These are phyloP conservation scores for Cercopithecus mitis DNA, from an alignment of 2,797 vertebrate species.

Conservation along the genomic window DNA sequence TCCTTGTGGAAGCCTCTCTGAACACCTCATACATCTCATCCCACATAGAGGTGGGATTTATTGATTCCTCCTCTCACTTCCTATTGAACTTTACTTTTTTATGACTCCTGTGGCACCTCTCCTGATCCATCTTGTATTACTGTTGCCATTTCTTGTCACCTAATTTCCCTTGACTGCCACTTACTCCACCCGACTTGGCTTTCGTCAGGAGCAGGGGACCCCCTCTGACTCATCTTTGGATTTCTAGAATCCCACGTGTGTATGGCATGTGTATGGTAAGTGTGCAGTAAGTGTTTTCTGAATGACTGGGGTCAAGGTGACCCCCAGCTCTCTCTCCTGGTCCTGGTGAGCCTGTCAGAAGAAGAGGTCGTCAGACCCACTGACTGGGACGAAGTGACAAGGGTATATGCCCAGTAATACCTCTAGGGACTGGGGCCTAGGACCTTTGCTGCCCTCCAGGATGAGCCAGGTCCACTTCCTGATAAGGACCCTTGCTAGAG, in stretches of 20 bases:
- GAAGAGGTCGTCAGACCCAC: not conserved
- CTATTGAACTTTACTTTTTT: not conserved
- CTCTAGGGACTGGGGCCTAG: not conserved
- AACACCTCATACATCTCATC: too few relatives aligned
- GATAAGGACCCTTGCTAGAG: not conserved
- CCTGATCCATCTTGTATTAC: not conserved
- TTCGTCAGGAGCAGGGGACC: not conserved
- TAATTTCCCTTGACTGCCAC: not conserved
- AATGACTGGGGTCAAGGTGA: not conserved
- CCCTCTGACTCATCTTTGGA: not conserved
- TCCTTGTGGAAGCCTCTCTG: not conserved
- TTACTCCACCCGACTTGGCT: not conserved
- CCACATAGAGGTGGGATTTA: not conserved
- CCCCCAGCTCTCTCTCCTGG: not conserved
- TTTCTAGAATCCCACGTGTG: not conserved
- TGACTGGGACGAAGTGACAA: not conserved
- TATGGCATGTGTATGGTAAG: not conserved
- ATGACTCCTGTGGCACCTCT: not conserved
- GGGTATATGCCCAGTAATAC: not conserved
- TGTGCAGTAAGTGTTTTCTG: not conserved
- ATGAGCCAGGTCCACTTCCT: not conserved
- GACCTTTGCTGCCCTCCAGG: not conserved
- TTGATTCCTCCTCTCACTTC: not conserved
- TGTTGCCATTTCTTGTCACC: not conserved
- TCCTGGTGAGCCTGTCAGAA: not conserved